Percentiles rank a stretch among this genome's conserved stretches.
phyloP scores from a whole-genome alignment of 2,888 invertebrate species.

The Cosmia pyralina region DNA sequence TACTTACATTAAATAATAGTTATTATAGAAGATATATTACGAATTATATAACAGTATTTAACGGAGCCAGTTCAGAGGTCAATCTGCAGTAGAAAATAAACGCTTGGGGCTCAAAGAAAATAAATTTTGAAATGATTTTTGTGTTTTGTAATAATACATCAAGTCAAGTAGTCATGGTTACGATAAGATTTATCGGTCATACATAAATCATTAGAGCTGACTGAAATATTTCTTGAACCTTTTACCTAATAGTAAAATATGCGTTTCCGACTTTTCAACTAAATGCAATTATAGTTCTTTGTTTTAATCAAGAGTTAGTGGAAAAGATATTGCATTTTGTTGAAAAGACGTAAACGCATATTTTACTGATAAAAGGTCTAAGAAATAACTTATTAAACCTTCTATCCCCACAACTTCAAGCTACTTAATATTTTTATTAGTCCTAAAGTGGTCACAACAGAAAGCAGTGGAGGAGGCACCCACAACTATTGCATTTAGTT shows the following conservation, averaged over 20 bases:
- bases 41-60: constrained; percentile 25
- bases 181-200: constrained; percentile 11
- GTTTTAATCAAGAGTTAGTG: not conserved
- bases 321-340: no score
- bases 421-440: not conserved
- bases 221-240: not conserved
- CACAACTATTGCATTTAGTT: no score
- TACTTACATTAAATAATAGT: constrained; percentile 3
- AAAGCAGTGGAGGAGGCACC: not conserved
- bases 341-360: no score
- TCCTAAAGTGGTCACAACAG: not conserved
- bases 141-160: constrained; percentile 4
- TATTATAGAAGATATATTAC: constrained; percentile 4
- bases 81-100: not conserved
- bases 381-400: no score
- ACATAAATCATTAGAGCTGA: not conserved
- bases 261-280: not conserved
- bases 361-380: no score
- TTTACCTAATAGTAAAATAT: not conserved
- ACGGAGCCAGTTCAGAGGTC: constrained; percentile 21
- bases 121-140: not conserved
- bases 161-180: no score
- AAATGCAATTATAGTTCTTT: no score
- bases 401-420: not conserved
- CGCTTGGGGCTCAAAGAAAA: constrained; percentile 6